Evolutionary conservation across 2,113 vertebrate genomes (phyloP).

Genomic region (Apodemus sylvaticus): DNA sequence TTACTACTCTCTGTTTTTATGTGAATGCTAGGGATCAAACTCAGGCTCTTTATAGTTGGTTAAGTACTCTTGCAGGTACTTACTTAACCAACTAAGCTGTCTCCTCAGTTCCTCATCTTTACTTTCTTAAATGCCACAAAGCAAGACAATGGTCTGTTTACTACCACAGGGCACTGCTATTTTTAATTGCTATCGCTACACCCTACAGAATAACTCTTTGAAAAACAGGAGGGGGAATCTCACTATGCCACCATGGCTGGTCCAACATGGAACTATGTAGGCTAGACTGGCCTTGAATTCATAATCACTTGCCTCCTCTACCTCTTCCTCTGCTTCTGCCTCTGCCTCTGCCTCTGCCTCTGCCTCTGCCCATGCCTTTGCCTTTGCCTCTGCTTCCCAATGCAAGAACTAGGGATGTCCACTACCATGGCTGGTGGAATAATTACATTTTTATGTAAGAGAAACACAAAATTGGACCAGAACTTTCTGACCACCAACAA

Average conservation of each 20-base stretch:
- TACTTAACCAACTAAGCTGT: background rate
- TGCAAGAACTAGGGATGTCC: background rate
- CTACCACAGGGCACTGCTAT: background rate
- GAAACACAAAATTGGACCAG: background rate
- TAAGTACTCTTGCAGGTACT: background rate
- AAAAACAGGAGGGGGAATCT: background rate
- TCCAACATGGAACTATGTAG: background rate
- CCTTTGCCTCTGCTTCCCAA: background rate
- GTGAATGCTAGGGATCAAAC: background rate
- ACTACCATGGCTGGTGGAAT: background rate
- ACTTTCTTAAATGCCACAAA: background rate
- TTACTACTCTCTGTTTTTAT: background rate
- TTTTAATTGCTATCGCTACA: background rate
- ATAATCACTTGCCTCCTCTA: background rate
- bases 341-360: too few relatives aligned
- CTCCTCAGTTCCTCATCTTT: background rate
- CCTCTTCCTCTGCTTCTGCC: too few relatives aligned
- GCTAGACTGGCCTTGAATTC: background rate
- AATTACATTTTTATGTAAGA: background rate
- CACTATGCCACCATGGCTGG: background rate
- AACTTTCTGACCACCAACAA: too few relatives aligned
- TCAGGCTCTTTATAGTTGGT: too few relatives aligned
- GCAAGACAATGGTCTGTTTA: background rate
- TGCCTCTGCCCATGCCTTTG: too few relatives aligned
- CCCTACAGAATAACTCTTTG: background rate